Evolutionary conservation across 37 sponge, comb jelly and placozoan genomes (phyloP), one percentile per base, ranked within the genome.

Genomic region (Aplysina aerophoba): DNA sequence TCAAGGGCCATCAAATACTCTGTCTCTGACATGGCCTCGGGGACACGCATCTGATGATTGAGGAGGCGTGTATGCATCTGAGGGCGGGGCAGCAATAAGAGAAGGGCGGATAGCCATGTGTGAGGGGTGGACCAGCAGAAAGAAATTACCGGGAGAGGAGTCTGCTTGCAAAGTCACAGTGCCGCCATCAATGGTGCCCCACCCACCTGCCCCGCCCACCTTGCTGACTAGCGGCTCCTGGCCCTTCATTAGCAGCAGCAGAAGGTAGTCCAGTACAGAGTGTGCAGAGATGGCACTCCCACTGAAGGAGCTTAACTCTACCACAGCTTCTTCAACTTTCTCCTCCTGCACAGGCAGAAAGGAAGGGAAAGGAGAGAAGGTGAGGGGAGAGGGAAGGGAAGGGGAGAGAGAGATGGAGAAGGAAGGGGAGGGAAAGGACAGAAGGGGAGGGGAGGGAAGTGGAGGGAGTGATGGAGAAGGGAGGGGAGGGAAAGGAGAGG

Each of bases 1-100:
- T 92, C 94, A 82, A 82, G 25, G 0, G 87, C 90, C 81, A 92
- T 89, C 1, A 69, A 65, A 80, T 92, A 94, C 90, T 94, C 95
- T 20, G 61, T 59, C 77, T 89, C 90, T 56, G 81, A 53, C 87
- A 94, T 87, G 73, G 73, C 16, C 1, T 84, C 90, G 0, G 75
- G 34, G 3, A 30, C 40, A 4, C 30, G 40, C 40, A 62, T 53
- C 15, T 83, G 89, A 22, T 63, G 78, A 19, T 86, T 84, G 0
- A 71, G 3, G 24, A 92, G 83, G 25, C 36, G 58, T 16, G 62
- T 6, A 36, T 94, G 86, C 75, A 85, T 63, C 94, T 94, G 59
- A 17, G 16, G 50, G 50, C 8, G 50, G 50, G 50, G 50, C 50
- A 17, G 21, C 20, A 15, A 82, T n/a, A 14, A 11, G 13, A n/a